Percentiles rank a stretch among this genome's conserved stretches.
These are phyloP conservation scores for Syndactyla subalaris DNA, from an alignment of 2,797 vertebrate species.

Conservation along the genomic window DNA sequence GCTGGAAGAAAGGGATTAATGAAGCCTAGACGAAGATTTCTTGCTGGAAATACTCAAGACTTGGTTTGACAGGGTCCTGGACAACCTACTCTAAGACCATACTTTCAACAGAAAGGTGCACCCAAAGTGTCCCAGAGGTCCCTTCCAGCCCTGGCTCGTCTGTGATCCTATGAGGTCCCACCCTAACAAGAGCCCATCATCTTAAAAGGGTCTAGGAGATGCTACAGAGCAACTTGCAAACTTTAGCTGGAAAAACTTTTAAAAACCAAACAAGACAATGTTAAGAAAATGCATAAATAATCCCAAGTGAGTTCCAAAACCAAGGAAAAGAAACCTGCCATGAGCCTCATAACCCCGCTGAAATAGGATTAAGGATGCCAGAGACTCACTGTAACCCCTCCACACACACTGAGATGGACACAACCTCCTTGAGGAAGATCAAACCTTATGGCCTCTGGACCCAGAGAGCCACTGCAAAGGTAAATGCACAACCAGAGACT, in stretches of 20 bases:
- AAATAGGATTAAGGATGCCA: neutral
- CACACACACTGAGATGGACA: accelerated
- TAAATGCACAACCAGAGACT: neutral
- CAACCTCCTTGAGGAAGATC: neutral
- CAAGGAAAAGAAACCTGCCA: neutral
- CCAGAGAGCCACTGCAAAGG: neutral
- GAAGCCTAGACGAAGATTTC: neutral
- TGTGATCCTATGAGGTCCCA: neutral
- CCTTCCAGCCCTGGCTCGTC: neutral
- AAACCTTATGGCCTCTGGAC: neutral
- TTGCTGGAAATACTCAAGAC: neutral
- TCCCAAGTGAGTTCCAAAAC: neutral
- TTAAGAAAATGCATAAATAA: neutral
- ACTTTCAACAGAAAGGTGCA: neutral
- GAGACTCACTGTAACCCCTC: neutral
- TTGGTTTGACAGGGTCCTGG: neutral
- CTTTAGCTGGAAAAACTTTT: neutral
- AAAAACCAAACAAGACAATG: neutral
- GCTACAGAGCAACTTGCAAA: neutral
- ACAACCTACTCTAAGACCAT: neutral
- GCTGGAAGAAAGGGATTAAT: neutral
- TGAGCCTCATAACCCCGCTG: neutral
- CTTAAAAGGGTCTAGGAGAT: neutral
- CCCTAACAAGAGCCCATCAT: neutral
- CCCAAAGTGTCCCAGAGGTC: neutral